Percentiles rank a stretch among this genome's conserved stretches.
Conservation (phyloP, 2,797 vertebrate species). For the Lagorchestes hirsutus region DNA sequence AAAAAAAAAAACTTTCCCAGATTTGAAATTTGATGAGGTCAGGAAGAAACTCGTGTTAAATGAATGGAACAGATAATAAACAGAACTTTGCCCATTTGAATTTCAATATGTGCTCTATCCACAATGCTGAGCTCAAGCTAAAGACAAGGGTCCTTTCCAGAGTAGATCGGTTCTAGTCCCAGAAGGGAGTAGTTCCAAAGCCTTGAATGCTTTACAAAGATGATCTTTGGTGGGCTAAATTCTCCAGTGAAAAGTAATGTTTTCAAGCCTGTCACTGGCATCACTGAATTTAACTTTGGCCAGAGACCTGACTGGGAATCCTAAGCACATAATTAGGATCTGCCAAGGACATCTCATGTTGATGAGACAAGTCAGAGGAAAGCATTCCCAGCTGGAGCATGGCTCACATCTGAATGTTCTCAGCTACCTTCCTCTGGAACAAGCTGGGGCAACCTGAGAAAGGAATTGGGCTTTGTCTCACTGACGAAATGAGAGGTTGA, state of each 20-base stretch:
- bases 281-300: slow-evolving; percentile 66
- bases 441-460: accelerated
- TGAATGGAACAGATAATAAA: background rate
- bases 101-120: background rate
- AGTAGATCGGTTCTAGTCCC: background rate
- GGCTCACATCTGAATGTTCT: slow-evolving; percentile 44
- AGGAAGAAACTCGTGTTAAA: background rate
- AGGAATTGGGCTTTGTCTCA: slow-evolving; percentile 21
- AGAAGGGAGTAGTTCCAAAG: slow-evolving; percentile 47
- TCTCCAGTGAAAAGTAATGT: slow-evolving; percentile 49
- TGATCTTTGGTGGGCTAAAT: background rate
- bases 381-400: slow-evolving; percentile 57
- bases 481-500: slow-evolving; percentile 28
- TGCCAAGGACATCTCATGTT: slow-evolving; percentile 74
- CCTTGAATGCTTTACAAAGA: slow-evolving; percentile 28
- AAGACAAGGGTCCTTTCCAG: background rate
- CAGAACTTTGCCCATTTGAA: background rate
- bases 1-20: background rate
- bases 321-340: slow-evolving; percentile 68
- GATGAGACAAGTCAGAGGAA: slow-evolving; percentile 63
- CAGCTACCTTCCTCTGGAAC: slow-evolving; percentile 49
- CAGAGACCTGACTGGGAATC: slow-evolving; percentile 71
- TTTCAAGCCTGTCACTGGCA: slow-evolving; percentile 52
- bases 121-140: background rate
- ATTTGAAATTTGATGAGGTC: background rate